phyloP scores from a whole-genome alignment of 2,797 vertebrate genomes.

The Borostomias antarcticus region DNA sequence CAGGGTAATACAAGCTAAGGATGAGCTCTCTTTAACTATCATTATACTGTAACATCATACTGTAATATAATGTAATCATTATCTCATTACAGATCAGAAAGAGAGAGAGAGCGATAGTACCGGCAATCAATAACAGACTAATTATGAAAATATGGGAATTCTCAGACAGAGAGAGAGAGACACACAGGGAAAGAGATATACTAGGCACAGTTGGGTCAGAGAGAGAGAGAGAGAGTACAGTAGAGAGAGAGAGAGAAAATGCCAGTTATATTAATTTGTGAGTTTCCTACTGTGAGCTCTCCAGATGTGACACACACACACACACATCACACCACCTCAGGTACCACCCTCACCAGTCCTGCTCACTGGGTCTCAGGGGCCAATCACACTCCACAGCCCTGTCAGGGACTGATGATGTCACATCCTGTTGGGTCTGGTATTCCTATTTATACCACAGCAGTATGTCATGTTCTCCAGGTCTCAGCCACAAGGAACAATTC shows the following conservation, averaged over 20 bases:
- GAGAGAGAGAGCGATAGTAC: neutral
- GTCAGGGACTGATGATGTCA: constrained; percentile 13
- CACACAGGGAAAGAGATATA: neutral
- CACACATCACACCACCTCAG: constrained; percentile 31
- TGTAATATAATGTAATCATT: neutral
- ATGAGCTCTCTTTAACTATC: constrained; percentile 14
- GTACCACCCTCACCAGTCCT: constrained; percentile 19
- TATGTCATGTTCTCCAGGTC: neutral
- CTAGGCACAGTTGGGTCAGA: neutral
- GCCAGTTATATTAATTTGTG: constrained; percentile 10
- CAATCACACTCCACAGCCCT: neutral
- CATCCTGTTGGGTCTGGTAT: neutral
- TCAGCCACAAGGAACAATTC: constrained; percentile 19
- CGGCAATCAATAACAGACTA: no score
- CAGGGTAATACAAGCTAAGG: constrained; percentile 13
- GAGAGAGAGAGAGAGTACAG: neutral
- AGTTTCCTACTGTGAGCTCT: constrained; percentile 18
- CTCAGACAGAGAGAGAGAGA: neutral
- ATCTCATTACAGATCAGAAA: constrained; percentile 8
- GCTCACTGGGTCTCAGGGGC: neutral
- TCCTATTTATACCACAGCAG: neutral
- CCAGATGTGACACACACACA: constrained; percentile 18
- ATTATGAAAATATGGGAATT: no score
- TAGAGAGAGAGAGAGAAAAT: neutral
- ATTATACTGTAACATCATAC: constrained; percentile 2